A percentile compares a stretch with the other conserved stretches of the same genome.
These are phyloP conservation scores for Brachymystax lenok DNA, from an alignment of 2,797 vertebrate species.

Conservation along the genomic window DNA sequence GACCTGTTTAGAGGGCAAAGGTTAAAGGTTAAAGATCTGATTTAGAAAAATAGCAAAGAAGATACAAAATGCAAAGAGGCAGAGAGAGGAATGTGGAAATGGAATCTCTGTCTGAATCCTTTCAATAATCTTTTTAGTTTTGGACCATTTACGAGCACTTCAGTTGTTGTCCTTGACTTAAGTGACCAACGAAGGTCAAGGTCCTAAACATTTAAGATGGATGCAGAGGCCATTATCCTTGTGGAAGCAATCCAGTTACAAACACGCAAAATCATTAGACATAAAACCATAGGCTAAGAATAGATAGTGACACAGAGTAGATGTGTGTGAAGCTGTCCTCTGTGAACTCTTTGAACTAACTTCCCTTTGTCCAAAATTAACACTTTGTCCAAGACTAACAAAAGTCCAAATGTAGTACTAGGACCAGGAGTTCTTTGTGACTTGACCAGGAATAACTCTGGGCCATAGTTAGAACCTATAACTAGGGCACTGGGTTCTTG, in stretches of 20 bases:
- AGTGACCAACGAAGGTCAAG: neutral
- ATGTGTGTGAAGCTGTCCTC: neutral
- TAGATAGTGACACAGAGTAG: neutral
- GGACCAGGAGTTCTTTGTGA: neutral
- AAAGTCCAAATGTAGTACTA: too few species aligned
- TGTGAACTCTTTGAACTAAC: too few species aligned
- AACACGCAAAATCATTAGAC: neutral
- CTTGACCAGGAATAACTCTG: too few species aligned
- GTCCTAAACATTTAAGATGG: neutral
- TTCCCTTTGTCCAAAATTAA: neutral
- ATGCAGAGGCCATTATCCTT: neutral
- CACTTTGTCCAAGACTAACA: too few species aligned
- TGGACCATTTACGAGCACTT: neutral
- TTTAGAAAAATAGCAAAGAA: neutral
- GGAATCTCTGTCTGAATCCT: neutral
- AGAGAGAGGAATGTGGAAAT: neutral
- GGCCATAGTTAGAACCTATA: too few species aligned
- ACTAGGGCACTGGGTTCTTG: too few species aligned
- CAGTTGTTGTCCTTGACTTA: neutral
- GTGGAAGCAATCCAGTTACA: too few species aligned
- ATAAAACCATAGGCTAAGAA: neutral
- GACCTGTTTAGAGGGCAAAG: slow-evolving; percentile 65
- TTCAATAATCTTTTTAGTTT: too few species aligned
- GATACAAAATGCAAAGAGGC: neutral
- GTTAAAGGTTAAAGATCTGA: slow-evolving; percentile 12